phyloP scores from a whole-genome alignment of 1,140 invertebrate genomes.

The Plectus sambesii region DNA sequence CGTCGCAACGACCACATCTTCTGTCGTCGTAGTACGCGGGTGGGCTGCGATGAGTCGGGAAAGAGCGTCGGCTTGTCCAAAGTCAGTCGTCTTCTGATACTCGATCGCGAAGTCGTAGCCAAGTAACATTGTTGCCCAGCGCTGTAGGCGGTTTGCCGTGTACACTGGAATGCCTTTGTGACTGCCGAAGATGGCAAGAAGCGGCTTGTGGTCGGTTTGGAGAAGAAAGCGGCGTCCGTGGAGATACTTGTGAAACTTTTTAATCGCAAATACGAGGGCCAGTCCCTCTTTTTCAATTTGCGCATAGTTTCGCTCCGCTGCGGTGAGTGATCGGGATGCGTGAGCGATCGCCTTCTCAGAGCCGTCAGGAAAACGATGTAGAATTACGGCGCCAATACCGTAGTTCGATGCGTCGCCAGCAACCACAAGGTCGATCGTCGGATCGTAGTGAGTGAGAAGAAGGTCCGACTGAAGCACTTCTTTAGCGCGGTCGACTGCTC shows the following conservation, averaged over 20 bases:
- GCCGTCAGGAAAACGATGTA: constrained; percentile 27
- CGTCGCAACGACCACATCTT: constrained; percentile 19
- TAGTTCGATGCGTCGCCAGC: constrained; percentile 33
- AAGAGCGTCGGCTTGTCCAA: constrained; percentile 34
- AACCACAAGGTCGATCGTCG: constrained; percentile 22
- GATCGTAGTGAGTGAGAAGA: constrained; percentile 30
- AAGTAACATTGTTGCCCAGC: constrained; percentile 22
- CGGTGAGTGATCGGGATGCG: constrained; percentile 48
- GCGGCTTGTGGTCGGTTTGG: constrained; percentile 50
- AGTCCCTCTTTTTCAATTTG: constrained; percentile 53
- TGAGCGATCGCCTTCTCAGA: constrained; percentile 23
- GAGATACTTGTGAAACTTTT: constrained; percentile 52
- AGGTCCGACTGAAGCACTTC: constrained; percentile 19
- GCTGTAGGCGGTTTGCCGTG: constrained; percentile 25
- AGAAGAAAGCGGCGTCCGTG: constrained; percentile 49
- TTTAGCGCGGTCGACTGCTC: constrained; percentile 21
- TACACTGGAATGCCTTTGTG: constrained; percentile 40
- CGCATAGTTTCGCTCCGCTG: constrained; percentile 49
- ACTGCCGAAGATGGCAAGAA: constrained; percentile 48
- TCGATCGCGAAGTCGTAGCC: constrained; percentile 34
- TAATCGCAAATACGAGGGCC: constrained; percentile 51
- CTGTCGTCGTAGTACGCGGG: background rate
- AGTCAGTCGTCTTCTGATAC: constrained; percentile 19
- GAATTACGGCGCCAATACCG: constrained; percentile 31
- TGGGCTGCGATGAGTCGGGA: constrained; percentile 17